These are phyloP conservation scores for Cottus gobio DNA, from an alignment of 2,113 vertebrate genomes.

Conservation along the genomic window DNA sequence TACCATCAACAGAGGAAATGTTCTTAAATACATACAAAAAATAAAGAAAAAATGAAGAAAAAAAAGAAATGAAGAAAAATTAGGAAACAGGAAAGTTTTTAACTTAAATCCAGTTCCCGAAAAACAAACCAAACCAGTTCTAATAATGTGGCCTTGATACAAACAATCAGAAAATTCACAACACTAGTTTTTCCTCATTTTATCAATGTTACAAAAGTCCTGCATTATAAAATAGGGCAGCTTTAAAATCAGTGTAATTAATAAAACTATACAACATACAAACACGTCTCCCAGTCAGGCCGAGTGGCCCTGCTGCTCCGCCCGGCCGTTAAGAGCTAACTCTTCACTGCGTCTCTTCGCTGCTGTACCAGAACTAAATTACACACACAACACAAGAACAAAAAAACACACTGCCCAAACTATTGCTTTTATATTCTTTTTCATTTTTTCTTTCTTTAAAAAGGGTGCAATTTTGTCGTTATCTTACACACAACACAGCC, in stretches of 20 bases:
- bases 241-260: conserved; percentile 99
- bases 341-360: conserved; percentile 47
- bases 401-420: conserved; percentile 95
- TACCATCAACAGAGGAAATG: conserved; percentile 92
- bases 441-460: conserved; percentile 86
- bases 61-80: conserved; percentile 64
- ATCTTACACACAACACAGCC: conserved; percentile 91
- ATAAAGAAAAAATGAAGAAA: conserved; percentile 69
- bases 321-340: conserved; percentile 46
- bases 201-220: conserved; percentile 99
- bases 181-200: conserved; percentile 98
- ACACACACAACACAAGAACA: conserved; percentile 89
- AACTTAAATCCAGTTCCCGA: conserved; percentile 96
- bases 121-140: conserved; percentile 89
- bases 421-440: conserved; percentile 96
- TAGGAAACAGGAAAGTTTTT: conserved; percentile 96
- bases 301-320: conserved; percentile 32
- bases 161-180: conserved; percentile 98
- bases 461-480: conserved; percentile 96
- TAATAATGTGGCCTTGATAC: conserved; percentile 95
- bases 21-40: conserved; percentile 98
- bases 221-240: conserved; percentile 99
- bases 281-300: conserved; percentile 88
- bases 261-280: conserved; percentile 99
- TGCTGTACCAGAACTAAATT: conserved; percentile 89